These are phyloP conservation scores for Drosophila novamexicana DNA, from an alignment of 1,140 invertebrate species.

Conservation along the genomic window DNA sequence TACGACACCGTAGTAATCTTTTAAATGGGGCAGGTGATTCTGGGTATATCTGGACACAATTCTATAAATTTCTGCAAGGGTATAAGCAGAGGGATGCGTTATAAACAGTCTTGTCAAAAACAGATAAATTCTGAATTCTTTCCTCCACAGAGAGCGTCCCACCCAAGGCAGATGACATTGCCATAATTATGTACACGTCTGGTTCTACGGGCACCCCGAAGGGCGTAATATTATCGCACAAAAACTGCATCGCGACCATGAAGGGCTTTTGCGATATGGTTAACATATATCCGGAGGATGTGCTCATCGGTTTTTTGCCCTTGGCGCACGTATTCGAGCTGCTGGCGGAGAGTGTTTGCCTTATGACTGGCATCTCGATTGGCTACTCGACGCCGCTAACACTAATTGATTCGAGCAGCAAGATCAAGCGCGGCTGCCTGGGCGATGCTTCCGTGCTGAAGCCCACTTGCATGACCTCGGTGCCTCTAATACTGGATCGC, in stretches of 20 bases:
- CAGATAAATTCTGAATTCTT: neutral
- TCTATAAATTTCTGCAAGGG: too few relatives aligned
- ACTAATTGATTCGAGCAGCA: conserved; percentile 97
- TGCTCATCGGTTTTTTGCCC: conserved; percentile 97
- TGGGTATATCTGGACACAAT: too few relatives aligned
- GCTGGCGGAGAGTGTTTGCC: conserved; percentile 90
- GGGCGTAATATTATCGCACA: conserved; percentile 94
- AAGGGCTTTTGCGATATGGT: conserved; percentile 94
- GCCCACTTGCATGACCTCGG: conserved; percentile 97
- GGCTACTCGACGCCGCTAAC: conserved; percentile 98
- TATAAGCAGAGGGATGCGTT: too few relatives aligned
- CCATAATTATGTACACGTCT: conserved; percentile 98
- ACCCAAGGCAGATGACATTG: conserved; percentile 90
- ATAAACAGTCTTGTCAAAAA: too few relatives aligned
- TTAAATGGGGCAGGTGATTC: too few relatives aligned
- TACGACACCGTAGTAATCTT: too few relatives aligned
- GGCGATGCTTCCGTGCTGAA: conserved; percentile 95
- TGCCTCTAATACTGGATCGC: conserved; percentile 97
- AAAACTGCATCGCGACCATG: conserved; percentile 95
- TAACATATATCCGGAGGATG: conserved; percentile 89
- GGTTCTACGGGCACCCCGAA: conserved; percentile 97
- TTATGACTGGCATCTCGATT: conserved; percentile 94
- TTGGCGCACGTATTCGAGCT: conserved; percentile 99
- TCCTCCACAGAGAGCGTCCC: conserved; percentile 85
- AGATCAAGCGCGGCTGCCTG: conserved; percentile 95